Evolutionary conservation across 2,113 vertebrate genomes (phyloP).

Genomic region (Sapayoa aenigma): DNA sequence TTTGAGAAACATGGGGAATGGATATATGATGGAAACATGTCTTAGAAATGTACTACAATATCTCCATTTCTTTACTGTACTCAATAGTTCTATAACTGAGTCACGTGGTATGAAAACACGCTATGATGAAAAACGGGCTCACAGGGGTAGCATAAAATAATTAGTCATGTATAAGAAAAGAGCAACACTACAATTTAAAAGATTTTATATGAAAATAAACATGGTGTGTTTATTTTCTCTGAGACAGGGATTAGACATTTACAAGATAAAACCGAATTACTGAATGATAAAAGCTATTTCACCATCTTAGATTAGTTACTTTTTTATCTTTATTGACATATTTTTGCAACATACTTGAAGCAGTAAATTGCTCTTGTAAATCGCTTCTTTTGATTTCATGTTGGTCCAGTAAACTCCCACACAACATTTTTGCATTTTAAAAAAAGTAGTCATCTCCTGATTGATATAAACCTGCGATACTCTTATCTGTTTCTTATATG

Average conservation of each 20-base stretch:
- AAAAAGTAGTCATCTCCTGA: neutral
- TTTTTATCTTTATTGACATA: conserved; percentile 70
- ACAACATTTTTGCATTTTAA: neutral
- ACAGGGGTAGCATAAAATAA: conserved; percentile 32
- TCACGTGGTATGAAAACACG: conserved; percentile 28
- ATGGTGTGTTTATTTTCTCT: neutral
- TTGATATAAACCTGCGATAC: neutral
- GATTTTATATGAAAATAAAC: conserved; percentile 70
- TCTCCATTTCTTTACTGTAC: neutral
- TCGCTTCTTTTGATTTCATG: conserved; percentile 26
- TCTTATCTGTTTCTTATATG: neutral
- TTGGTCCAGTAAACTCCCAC: neutral
- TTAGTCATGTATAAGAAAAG: conserved; percentile 57
- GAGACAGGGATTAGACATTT: conserved; percentile 60
- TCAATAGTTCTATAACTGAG: conserved; percentile 1
- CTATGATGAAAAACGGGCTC: conserved; percentile 27
- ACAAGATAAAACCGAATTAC: too few relatives aligned
- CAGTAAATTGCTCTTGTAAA: conserved; percentile 69
- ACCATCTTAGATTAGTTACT: conserved; percentile 63
- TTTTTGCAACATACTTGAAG: conserved; percentile 68
- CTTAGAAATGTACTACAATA: conserved; percentile 27
- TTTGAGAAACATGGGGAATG: neutral
- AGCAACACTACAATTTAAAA: conserved; percentile 64
- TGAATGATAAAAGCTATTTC: conserved; percentile 73
- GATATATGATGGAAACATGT: neutral